These are phyloP conservation scores for Cryptoprocta ferox DNA, from an alignment of 2,797 vertebrate species.

Conservation along the genomic window DNA sequence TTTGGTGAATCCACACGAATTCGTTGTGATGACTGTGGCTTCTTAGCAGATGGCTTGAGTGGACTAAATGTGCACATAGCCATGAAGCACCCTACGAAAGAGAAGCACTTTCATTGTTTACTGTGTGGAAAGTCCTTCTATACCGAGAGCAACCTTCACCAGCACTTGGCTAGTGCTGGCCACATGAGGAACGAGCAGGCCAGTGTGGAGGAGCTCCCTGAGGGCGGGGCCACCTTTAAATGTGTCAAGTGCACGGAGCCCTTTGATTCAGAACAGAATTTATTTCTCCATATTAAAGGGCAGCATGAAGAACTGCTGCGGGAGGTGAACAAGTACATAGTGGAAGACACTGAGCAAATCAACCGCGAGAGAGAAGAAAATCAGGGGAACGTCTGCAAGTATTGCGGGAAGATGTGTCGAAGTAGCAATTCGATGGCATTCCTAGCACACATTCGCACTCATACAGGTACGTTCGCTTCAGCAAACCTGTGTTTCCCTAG, in stretches of 20 bases:
- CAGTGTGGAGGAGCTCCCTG: constrained; percentile 95
- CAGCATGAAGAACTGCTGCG: constrained; percentile 97
- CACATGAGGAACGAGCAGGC: constrained; percentile 96
- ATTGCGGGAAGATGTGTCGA: constrained; percentile 98
- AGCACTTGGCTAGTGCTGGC: constrained; percentile 96
- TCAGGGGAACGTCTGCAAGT: constrained; percentile 97
- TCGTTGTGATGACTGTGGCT: constrained; percentile 97
- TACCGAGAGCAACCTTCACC: constrained; percentile 97
- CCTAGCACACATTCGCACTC: constrained; percentile 97
- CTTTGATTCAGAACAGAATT: constrained; percentile 95
- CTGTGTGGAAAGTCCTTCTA: constrained; percentile 99
- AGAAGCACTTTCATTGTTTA: constrained; percentile 98
- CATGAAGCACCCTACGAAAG: constrained; percentile 98
- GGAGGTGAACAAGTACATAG: constrained; percentile 98
- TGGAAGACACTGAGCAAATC: constrained; percentile 99
- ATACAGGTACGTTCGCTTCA: constrained; percentile 92
- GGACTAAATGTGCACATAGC: constrained; percentile 98
- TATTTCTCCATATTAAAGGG: constrained; percentile 98
- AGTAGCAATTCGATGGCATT: constrained; percentile 99
- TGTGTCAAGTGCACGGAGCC: constrained; percentile 98
- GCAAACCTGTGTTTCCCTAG: neutral
- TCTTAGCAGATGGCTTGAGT: constrained; percentile 96
- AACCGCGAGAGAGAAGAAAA: constrained; percentile 98
- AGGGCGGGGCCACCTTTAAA: constrained; percentile 96
- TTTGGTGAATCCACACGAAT: constrained; percentile 88